Conservation (phyloP, 2,888 invertebrate species). For the Napeogenes sylphis region DNA sequence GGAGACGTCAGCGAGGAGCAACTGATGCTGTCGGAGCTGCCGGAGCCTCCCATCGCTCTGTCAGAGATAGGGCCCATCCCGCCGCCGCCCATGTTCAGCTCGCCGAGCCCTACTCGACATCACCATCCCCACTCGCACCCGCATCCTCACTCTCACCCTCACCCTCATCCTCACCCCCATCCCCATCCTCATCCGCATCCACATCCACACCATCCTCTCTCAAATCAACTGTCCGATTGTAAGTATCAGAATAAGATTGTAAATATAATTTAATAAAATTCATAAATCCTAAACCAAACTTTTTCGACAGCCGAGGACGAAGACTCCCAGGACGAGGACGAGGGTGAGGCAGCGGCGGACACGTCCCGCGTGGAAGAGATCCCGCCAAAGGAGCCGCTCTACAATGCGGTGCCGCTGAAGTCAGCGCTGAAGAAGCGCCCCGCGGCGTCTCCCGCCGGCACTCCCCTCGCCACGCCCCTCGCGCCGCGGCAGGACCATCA, state of each 20-base stretch:
- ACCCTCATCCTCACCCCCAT: slow-evolving; percentile 25
- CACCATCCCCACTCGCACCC: slow-evolving; percentile 50
- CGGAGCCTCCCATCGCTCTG: slow-evolving; percentile 93
- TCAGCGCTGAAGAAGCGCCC: slow-evolving; percentile 93
- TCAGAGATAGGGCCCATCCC: slow-evolving; percentile 96
- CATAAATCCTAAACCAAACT: background rate
- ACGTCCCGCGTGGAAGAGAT: slow-evolving; percentile 93
- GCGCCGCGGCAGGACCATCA: slow-evolving; percentile 83
- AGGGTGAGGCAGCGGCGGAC: slow-evolving; percentile 83
- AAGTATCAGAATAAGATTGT: slow-evolving; percentile 34
- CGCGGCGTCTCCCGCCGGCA: slow-evolving; percentile 83
- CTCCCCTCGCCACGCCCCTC: slow-evolving; percentile 65
- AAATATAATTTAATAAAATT: background rate
- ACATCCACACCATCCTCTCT: slow-evolving; percentile 29
- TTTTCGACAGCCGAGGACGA: slow-evolving; percentile 60
- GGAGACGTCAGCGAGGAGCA: slow-evolving; percentile 61
- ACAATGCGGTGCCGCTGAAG: slow-evolving; percentile 94
- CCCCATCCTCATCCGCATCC: slow-evolving; percentile 47
- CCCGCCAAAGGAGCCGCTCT: slow-evolving; percentile 93
- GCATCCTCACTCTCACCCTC: slow-evolving; percentile 50
- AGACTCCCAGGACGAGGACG: slow-evolving; percentile 80
- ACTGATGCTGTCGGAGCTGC: slow-evolving; percentile 89
- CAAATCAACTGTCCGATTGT: slow-evolving; percentile 66
- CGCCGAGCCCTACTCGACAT: slow-evolving; percentile 84
- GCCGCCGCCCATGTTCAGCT: slow-evolving; percentile 97